Evolutionary conservation across 1,140 invertebrate species (phyloP).

Genomic region (Pissodes strobi): DNA sequence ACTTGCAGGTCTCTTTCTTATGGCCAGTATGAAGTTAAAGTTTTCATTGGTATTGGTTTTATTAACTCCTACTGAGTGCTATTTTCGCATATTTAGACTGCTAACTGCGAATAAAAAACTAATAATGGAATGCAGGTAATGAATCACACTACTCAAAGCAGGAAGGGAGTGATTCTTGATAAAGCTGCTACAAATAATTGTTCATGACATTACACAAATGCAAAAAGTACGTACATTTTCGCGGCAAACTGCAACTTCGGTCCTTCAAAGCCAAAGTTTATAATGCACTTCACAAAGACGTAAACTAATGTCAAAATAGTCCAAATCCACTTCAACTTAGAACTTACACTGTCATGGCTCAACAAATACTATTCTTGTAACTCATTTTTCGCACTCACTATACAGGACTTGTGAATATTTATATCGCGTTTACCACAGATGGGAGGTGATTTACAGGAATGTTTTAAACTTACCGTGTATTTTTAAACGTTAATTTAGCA

Average conservation of each 20-base stretch:
- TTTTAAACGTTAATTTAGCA: slow-evolving; percentile 37
- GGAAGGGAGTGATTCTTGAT: slow-evolving; percentile 11
- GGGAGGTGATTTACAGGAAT: slow-evolving; percentile 20
- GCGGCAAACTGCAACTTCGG: slow-evolving; percentile 9
- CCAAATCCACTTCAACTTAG: slow-evolving; percentile 38
- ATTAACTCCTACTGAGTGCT: slow-evolving; percentile 6
- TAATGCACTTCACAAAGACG: slow-evolving; percentile 34
- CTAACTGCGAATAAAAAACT: neutral
- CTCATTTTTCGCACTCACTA: slow-evolving; percentile 37
- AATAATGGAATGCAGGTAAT: slow-evolving; percentile 3
- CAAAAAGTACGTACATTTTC: slow-evolving; percentile 24
- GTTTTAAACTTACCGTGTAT: slow-evolving; percentile 39
- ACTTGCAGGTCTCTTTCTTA: too few relatives aligned
- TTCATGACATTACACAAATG: slow-evolving; percentile 1
- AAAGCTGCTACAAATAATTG: slow-evolving; percentile 13
- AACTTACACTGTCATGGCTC: slow-evolving; percentile 43
- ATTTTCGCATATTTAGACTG: slow-evolving; percentile 14
- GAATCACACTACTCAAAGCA: slow-evolving; percentile 23
- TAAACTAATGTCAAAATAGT: slow-evolving; percentile 28
- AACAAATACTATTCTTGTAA: slow-evolving; percentile 42
- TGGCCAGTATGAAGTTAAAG: too few relatives aligned
- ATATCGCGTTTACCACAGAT: slow-evolving; percentile 1
- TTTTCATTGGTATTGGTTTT: too few relatives aligned
- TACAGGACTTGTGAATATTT: slow-evolving; percentile 7
- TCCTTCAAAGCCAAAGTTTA: slow-evolving; percentile 23